Base-by-base conservation (phyloP, 2,888 invertebrate species). In the Ormyrus rosae region DNA sequence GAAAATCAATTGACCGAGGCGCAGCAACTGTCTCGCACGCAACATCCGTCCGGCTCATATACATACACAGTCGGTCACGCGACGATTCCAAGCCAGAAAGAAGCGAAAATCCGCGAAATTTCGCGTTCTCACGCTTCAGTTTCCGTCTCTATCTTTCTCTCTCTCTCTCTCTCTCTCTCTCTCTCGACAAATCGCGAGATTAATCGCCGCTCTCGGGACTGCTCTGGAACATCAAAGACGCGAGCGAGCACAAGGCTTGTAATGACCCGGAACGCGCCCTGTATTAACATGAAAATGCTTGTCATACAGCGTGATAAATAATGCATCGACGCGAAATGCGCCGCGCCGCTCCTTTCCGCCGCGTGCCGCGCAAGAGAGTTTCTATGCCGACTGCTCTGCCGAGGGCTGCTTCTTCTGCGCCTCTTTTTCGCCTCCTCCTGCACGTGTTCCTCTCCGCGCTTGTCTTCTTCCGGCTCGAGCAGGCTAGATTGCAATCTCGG, bases 231-330 rank as follows among this genome's bases (percentile, higher is more conserved):
- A 75, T 75, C 75, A 75, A 68, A 75, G 55, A 45, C 19, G 58
- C 19, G 34, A 68, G 55, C 19, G 7, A 53, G 67, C 8, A 48
- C 34, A 51, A 19, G 63, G 83, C 81, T 82, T 83, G 85, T 86
- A 87, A 86, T 85, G 87, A 85, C 84, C 84, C 73, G 79, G 84
- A 11, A 19, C 10, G 85, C 81, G 71, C 82, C 69, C 80, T 34
- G 83, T 84, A 87, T 87, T 87, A 87, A 87, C 86, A 87, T 87
- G 86, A 87, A 86, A 87, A 87, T 86, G 85, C 87, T 85, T 85
- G 87, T 87, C 86, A 87, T 87, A 87, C 86, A 85, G 81, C 84
- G 84, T 85, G 86, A 87, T 87, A 87, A 87, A 87, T 87, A 87
- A 87, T 87, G 87, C 87, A 87, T 87, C 85, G 84, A 83, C 84